Evolutionary conservation across 2,888 invertebrate species (phyloP).

Genomic region (Pycnomerus fuliginosus): DNA sequence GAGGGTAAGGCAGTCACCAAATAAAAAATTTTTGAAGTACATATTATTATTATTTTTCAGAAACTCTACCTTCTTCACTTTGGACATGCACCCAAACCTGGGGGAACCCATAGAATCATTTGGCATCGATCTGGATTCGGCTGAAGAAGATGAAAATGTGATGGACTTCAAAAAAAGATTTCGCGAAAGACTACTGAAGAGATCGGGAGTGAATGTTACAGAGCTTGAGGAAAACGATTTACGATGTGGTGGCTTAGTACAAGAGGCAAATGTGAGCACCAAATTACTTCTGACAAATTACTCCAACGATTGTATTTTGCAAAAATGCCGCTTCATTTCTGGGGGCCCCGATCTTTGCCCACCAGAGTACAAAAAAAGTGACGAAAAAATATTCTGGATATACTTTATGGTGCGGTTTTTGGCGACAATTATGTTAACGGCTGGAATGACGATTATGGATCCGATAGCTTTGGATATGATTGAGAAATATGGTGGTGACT

Average conservation of each 20-base stretch:
- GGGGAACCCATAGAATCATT: slow-evolving; percentile 74
- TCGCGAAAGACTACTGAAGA: slow-evolving; percentile 62
- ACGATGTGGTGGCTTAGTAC: slow-evolving; percentile 72
- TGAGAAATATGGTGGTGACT: slow-evolving; percentile 79
- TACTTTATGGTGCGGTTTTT: slow-evolving; percentile 79
- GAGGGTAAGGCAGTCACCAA: too few species aligned
- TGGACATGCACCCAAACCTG: slow-evolving; percentile 71
- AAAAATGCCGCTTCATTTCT: slow-evolving; percentile 71
- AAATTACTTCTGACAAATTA: slow-evolving; percentile 57
- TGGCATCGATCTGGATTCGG: slow-evolving; percentile 73
- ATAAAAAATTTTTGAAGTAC: too few species aligned
- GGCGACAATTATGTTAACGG: slow-evolving; percentile 78
- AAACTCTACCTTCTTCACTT: neutral
- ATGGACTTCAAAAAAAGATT: slow-evolving; percentile 74
- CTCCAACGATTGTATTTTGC: slow-evolving; percentile 72
- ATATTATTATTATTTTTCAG: too few species aligned
- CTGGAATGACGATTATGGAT: slow-evolving; percentile 86
- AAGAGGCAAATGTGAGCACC: slow-evolving; percentile 65
- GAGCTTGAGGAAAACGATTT: slow-evolving; percentile 73
- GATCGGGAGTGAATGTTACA: slow-evolving; percentile 70
- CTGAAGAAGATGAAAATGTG: slow-evolving; percentile 72
- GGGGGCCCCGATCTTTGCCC: slow-evolving; percentile 78
- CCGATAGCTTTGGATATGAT: slow-evolving; percentile 85
- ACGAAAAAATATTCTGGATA: slow-evolving; percentile 77
- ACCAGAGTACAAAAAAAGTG: slow-evolving; percentile 76